A percentile compares a stretch with the other conserved stretches of the same genome.
Evolutionary conservation across 92 coral and sea anemone genomes (phyloP).

Genomic region (Umimayanthus chanpuru): DNA sequence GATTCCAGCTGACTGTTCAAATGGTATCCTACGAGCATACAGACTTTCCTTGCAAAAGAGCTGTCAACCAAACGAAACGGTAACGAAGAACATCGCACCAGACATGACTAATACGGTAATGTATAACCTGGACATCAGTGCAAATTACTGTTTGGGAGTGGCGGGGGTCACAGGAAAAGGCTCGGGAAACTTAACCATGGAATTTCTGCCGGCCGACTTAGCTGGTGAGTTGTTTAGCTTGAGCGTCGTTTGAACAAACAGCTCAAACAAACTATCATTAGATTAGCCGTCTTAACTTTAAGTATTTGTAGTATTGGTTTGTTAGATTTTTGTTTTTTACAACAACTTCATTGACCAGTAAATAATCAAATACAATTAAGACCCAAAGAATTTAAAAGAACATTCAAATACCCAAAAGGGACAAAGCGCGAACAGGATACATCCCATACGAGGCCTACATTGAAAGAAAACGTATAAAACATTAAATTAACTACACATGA

Average conservation of each 20-base stretch:
- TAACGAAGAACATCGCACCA: background rate
- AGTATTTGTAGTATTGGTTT: too few relatives aligned
- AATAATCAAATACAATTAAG: too few relatives aligned
- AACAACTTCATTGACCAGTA: too few relatives aligned
- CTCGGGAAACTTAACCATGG: constrained; percentile 6
- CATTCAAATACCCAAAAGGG: too few relatives aligned
- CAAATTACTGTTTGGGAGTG: constrained; percentile 31
- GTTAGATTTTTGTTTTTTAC: too few relatives aligned
- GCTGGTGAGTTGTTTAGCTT: constrained; percentile 3
- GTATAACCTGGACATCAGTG: background rate
- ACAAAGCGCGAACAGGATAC: too few relatives aligned
- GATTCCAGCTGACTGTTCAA: background rate
- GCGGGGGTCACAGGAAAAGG: constrained; percentile 6
- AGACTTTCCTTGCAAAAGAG: background rate
- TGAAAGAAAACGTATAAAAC: too few relatives aligned
- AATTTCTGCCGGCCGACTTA: constrained; percentile 18
- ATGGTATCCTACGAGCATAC: constrained; percentile 10
- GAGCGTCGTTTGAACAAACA: background rate
- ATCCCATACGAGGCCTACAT: too few relatives aligned
- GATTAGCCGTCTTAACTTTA: too few relatives aligned
- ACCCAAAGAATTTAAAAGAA: too few relatives aligned
- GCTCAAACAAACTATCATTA: too few relatives aligned
- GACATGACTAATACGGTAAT: background rate
- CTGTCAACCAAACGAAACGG: constrained; percentile 3
- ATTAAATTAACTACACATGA: too few relatives aligned